Percentiles rank a stretch among this genome's conserved stretches.
Evolutionary conservation across 1,140 invertebrate species (phyloP).

Genomic region (Phthorimaea operculella): DNA sequence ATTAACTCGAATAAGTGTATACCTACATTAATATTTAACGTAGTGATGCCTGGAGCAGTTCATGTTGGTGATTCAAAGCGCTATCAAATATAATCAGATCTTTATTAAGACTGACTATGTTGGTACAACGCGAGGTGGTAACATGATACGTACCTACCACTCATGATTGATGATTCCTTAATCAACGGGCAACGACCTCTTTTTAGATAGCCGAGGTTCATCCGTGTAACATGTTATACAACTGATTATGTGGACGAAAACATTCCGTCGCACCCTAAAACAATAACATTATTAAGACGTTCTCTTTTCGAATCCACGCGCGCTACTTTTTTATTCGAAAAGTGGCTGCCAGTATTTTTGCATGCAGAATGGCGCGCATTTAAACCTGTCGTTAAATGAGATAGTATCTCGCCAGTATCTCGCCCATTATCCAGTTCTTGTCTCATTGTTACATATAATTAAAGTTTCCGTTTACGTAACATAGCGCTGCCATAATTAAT

Average conservation of each 20-base stretch:
- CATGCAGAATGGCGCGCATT: too few relatives aligned
- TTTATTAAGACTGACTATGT: not conserved
- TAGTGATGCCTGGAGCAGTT: too few relatives aligned
- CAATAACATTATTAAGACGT: slow-evolving; percentile 16
- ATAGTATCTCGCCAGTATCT: too few relatives aligned
- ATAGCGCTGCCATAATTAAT: slow-evolving; percentile 13
- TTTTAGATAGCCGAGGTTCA: slow-evolving; percentile 34
- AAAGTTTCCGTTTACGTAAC: too few relatives aligned
- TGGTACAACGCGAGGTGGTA: not conserved
- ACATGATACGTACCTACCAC: slow-evolving; percentile 28
- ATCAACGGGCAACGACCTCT: slow-evolving; percentile 54
- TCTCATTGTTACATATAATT: too few relatives aligned
- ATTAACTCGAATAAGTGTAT: too few relatives aligned
- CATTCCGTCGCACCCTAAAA: slow-evolving; percentile 6
- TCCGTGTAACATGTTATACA: slow-evolving; percentile 38
- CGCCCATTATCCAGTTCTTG: too few relatives aligned
- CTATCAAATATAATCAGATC: not conserved
- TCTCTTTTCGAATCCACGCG: slow-evolving; percentile 14
- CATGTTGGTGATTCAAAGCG: too few relatives aligned
- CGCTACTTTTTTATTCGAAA: slow-evolving; percentile 4
- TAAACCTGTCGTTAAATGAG: too few relatives aligned
- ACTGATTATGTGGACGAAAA: slow-evolving; percentile 8
- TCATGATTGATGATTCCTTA: slow-evolving; percentile 64
- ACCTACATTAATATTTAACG: too few relatives aligned
- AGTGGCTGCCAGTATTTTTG: too few relatives aligned